phyloP scores from a whole-genome alignment of 2,113 vertebrate species.

The Myiozetetes cayanensis region DNA sequence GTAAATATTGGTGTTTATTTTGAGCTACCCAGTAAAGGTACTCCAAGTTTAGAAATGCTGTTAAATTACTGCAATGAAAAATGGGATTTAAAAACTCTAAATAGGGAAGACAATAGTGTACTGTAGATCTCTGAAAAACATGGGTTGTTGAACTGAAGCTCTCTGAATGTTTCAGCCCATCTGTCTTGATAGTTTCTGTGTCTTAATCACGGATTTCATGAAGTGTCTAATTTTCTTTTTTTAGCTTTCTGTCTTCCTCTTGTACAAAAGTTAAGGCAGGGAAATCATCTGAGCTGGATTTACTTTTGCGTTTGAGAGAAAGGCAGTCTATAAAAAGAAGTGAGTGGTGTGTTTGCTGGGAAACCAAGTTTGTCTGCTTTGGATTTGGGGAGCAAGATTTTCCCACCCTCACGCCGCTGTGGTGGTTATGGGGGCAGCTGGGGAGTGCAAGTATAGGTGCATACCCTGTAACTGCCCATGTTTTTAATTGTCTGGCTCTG shows the following conservation, averaged over 20 bases:
- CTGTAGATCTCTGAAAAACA: slow-evolving; percentile 2
- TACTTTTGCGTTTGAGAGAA: slow-evolving; percentile 20
- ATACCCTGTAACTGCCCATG: fast-evolving
- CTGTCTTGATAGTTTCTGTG: slow-evolving; percentile 70
- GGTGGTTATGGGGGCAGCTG: background rate
- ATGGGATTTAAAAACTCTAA: background rate
- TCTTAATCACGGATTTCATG: slow-evolving; percentile 66
- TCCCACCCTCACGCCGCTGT: background rate
- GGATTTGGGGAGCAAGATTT: background rate
- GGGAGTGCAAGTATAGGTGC: background rate
- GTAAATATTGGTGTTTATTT: background rate
- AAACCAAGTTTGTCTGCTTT: background rate
- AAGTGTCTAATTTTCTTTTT: slow-evolving; percentile 69
- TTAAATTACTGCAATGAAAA: background rate
- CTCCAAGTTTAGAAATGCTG: background rate
- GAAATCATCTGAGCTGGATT: slow-evolving; percentile 58
- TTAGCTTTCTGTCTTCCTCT: slow-evolving; percentile 66
- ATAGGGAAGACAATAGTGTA: background rate
- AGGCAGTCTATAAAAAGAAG: slow-evolving; percentile 42
- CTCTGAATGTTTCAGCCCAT: slow-evolving; percentile 56
- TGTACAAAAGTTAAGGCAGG: slow-evolving; percentile 56
- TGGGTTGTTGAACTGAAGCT: slow-evolving; percentile 18
- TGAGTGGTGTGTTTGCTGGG: slow-evolving; percentile 6
- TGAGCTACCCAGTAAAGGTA: background rate
- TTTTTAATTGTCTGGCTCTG: background rate